Evolutionary conservation across 2,113 vertebrate genomes (phyloP).

Genomic region (Campylorhamphus procurvoides): DNA sequence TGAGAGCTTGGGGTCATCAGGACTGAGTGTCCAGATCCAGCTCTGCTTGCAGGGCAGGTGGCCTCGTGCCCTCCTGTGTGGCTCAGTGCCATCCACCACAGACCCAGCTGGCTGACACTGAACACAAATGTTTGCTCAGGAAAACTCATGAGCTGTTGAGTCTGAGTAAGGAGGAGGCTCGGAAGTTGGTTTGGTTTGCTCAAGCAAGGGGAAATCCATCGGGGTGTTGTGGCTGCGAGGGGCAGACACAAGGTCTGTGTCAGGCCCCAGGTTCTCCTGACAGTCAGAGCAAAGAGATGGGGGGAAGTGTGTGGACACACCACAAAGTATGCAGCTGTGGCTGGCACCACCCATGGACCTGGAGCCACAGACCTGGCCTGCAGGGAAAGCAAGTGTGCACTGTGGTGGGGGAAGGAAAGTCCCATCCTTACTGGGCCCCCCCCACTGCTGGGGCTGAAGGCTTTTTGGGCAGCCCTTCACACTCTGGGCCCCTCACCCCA

Average conservation of each 20-base stretch:
- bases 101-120: not conserved
- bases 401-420: not conserved
- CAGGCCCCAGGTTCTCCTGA: not conserved
- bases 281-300: accelerated
- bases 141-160: not conserved
- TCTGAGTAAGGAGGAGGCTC: not conserved
- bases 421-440: not conserved
- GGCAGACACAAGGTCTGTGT: not conserved
- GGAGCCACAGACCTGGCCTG: not conserved
- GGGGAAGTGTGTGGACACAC: not conserved
- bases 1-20: accelerated
- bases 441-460: not conserved
- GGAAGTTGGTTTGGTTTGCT: not conserved
- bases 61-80: accelerated
- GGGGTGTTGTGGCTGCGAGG: not conserved
- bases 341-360: accelerated
- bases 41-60: accelerated
- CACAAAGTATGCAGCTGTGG: not conserved
- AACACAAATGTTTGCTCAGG: not conserved
- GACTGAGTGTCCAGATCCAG: not conserved
- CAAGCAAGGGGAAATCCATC: not conserved
- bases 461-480: not conserved
- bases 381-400: not conserved
- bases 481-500: not conserved
- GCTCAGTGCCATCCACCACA: not conserved